Conservation (phyloP, 2,113 vertebrate species). For the Myotis brandtii region DNA sequence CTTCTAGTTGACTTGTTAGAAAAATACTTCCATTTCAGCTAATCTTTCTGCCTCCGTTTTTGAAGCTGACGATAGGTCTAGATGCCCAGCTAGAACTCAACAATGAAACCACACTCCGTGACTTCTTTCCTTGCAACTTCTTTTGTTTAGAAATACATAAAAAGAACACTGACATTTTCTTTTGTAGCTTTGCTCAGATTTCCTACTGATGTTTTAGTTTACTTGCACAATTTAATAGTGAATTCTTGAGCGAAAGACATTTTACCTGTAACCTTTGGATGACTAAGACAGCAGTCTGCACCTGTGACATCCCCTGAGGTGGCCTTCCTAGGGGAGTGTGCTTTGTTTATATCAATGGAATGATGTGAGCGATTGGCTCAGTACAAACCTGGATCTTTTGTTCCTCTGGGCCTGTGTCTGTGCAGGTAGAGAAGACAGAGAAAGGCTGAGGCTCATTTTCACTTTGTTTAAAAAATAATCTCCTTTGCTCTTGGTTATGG, state of each 20-base stretch:
- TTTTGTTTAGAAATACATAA: slow-evolving; percentile 50
- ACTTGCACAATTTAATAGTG: background rate
- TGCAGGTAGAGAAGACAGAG: background rate
- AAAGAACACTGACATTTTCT: slow-evolving; percentile 22
- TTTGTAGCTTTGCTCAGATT: background rate
- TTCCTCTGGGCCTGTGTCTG: background rate
- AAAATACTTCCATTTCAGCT: background rate
- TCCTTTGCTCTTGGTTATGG: background rate
- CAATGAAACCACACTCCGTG: background rate
- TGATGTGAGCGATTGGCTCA: background rate
- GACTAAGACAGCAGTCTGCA: background rate
- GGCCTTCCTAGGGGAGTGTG: slow-evolving; percentile 4
- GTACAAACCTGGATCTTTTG: background rate
- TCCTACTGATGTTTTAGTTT: slow-evolving; percentile 37
- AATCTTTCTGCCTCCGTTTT: background rate
- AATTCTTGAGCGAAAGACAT: slow-evolving; percentile 33
- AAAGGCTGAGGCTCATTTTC: background rate
- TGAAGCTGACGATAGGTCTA: background rate
- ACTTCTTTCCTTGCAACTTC: background rate
- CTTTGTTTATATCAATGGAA: slow-evolving; percentile 6
- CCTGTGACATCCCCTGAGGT: background rate
- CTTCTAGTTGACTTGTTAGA: background rate
- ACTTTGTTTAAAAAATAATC: background rate
- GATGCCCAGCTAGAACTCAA: background rate
- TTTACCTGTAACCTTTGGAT: background rate